These are phyloP conservation scores for Tychaedon coryphoeus DNA, from an alignment of 2,113 vertebrate species.

Conservation along the genomic window DNA sequence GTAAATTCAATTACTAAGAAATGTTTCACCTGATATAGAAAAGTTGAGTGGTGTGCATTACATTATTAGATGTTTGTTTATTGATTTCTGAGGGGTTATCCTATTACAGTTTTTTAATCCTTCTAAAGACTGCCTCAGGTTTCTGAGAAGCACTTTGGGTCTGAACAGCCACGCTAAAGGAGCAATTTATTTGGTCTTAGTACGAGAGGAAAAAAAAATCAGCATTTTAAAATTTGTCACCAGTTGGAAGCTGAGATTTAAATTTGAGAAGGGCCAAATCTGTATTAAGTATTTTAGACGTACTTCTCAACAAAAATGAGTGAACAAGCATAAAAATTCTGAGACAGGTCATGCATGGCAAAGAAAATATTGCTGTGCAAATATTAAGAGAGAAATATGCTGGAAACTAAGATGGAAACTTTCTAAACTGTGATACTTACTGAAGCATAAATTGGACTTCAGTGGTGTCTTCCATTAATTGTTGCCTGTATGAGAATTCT, in stretches of 20 bases:
- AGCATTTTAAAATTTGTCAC: not conserved
- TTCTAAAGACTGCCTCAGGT: not conserved
- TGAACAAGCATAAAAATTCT: not conserved
- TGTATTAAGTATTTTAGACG: not conserved
- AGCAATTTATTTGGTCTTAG: not conserved
- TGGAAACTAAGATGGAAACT: not conserved
- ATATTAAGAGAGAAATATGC: not conserved
- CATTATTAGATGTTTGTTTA: constrained; percentile 54
- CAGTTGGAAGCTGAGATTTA: not conserved
- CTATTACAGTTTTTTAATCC: constrained; percentile 44
- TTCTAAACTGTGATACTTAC: not conserved
- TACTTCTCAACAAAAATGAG: not conserved
- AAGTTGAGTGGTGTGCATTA: constrained; percentile 34
- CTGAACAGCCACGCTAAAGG: not conserved
- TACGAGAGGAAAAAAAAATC: not conserved
- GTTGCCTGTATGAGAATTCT: not conserved
- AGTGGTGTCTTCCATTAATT: not conserved
- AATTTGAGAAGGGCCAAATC: not conserved
- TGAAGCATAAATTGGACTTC: not conserved
- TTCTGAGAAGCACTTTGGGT: not conserved
- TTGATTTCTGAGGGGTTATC: constrained; percentile 58
- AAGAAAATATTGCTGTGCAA: not conserved
- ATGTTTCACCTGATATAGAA: constrained; percentile 28
- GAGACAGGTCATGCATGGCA: not conserved
- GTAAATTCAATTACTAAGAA: constrained; percentile 52